Percentiles rank a stretch among this genome's conserved stretches.
These are phyloP conservation scores for Clusia tigrina DNA, from an alignment of 2,888 invertebrate species.

Conservation along the genomic window DNA sequence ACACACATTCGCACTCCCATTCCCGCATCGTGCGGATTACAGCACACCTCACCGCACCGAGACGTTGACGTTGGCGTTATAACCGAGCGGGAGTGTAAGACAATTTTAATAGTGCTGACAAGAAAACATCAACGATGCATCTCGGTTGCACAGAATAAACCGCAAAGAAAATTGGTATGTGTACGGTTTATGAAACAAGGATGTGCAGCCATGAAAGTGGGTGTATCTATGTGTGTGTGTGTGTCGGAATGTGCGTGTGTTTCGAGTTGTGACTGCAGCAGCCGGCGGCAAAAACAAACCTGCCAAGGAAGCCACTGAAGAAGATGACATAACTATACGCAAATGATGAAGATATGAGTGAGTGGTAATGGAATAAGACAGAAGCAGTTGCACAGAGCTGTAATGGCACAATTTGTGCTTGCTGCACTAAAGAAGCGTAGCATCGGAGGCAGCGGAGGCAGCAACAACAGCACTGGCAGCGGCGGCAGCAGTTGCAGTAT, in stretches of 20 bases:
- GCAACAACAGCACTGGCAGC: not conserved
- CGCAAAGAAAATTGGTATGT: slow-evolving; percentile 31
- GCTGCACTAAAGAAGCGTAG: not conserved
- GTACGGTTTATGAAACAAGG: slow-evolving; percentile 10
- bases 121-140: slow-evolving; percentile 18
- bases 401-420: slow-evolving; percentile 7
- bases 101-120: slow-evolving; percentile 29
- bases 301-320: slow-evolving; percentile 2
- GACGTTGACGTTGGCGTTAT: too few relatives aligned
- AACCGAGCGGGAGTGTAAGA: slow-evolving; percentile 10
- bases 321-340: slow-evolving; percentile 4
- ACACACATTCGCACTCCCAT: slow-evolving; percentile 9
- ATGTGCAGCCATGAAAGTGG: not conserved
- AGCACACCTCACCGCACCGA: not conserved
- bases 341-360: not conserved
- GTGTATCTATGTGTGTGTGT: not conserved
- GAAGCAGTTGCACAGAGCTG: not conserved
- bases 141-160: not conserved
- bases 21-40: not conserved
- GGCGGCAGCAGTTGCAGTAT: too few relatives aligned
- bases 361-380: slow-evolving; percentile 4
- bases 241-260: not conserved
- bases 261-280: not conserved
- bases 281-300: too few relatives aligned
- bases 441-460: not conserved